Base-by-base conservation (phyloP, 2,113 vertebrate genomes). In the Centrocercus urophasianus region DNA sequence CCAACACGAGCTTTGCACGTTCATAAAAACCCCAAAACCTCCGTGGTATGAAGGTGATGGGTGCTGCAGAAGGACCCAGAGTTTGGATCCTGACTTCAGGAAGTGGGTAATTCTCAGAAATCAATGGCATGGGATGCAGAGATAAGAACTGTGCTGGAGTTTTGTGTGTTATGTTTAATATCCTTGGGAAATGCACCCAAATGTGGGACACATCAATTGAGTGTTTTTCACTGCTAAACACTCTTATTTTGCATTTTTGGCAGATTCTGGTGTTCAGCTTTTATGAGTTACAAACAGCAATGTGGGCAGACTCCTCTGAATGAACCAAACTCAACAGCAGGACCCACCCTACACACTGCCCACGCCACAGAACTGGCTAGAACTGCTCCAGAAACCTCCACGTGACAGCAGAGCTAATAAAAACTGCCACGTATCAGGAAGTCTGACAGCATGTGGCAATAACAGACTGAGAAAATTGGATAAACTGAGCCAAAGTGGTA, bases 31-130 rank as follows among this genome's bases (percentile, higher is more conserved):
- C 36, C 14, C 59, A 13, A 73, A 36, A 42, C 7, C 52, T 47
- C 47, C 6, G 1, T 0, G 30, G 15, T 14, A 13, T 1, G 12
- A 27, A 25, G 45, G 17, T 11, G 19, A 14, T 0, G 17, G 67
- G 22, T 43, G 13, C 8, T 79, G 12, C 24, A 32, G 50, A 76
- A 70, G 1, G 3, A 63, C 30, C 42, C 42, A 7, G 54, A 28
- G 60, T 0, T n/a, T 47, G 54, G 76, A 73, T 32, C 10, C 7
- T 0, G 5, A 22, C 19, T 32, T 38, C 38, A 34, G 42, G 85
- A n/a, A 71, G 1, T 17, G 9, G 25, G 13, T 8, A 25, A 13
- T 45, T 27, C 32, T 83, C 63, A 56, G 30, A 54, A 83, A 43
- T 32, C 28, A 59, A 28, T 54, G 19, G 60, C 21, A 15, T 0